Evolutionary conservation across 2,113 vertebrate species (phyloP).

Genomic region (Leptobrachium leishanense): DNA sequence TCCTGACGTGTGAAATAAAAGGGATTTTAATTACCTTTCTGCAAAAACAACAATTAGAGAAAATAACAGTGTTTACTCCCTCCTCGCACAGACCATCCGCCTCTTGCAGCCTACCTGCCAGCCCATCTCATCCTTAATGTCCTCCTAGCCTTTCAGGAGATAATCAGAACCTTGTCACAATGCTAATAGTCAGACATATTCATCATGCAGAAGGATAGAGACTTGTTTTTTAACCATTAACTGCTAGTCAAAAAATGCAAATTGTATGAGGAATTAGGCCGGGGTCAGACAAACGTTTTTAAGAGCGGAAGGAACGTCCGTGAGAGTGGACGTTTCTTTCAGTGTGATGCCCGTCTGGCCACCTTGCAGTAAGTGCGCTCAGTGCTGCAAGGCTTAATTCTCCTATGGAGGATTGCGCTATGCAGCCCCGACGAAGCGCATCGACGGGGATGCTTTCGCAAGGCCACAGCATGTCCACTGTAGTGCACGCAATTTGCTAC

Average conservation of each 20-base stretch:
- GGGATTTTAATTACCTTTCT: constrained; percentile 82
- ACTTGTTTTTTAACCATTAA: constrained; percentile 3
- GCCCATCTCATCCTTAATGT: constrained; percentile 32
- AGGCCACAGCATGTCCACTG: no score
- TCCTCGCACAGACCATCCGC: constrained; percentile 32
- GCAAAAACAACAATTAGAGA: constrained; percentile 83
- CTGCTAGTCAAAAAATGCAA: background rate
- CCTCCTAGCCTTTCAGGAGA: constrained; percentile 29
- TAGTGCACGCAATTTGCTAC: no score
- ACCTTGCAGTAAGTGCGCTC: no score
- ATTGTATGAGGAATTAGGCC: no score
- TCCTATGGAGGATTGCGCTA: no score
- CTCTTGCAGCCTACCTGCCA: constrained; percentile 25
- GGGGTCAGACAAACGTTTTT: no score
- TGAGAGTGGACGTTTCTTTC: no score
- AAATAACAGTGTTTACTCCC: constrained; percentile 69
- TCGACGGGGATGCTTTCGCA: no score
- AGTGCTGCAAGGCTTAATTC: no score
- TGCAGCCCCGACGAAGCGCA: no score
- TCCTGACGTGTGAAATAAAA: constrained; percentile 70
- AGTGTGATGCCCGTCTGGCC: no score
- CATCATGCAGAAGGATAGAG: constrained; percentile 8
- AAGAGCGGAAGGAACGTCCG: no score
- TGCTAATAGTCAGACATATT: constrained; percentile 22
- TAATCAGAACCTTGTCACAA: constrained; percentile 25